Evolutionary conservation across 2,888 invertebrate genomes (phyloP).

Genomic region (Calliphora vomitoria): DNA sequence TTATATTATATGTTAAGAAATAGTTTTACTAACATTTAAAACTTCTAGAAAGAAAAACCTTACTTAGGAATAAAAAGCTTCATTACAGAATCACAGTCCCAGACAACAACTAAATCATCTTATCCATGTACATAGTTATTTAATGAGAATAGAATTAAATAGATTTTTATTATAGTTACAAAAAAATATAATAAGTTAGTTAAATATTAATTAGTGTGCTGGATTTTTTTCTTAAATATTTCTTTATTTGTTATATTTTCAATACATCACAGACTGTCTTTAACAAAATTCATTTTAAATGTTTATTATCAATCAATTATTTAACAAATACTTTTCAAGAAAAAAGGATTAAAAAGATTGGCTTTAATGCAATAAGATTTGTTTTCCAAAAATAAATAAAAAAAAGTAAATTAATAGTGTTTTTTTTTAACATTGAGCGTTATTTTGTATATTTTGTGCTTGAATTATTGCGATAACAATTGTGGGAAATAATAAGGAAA

Average conservation of each 20-base stretch:
- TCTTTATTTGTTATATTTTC: constrained; percentile 64
- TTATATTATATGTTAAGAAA: no score
- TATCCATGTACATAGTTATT: constrained; percentile 13
- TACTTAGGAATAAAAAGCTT: background rate
- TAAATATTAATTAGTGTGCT: constrained; percentile 65
- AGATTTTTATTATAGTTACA: constrained; percentile 48
- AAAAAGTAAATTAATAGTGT: background rate
- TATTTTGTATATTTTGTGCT: constrained; percentile 59
- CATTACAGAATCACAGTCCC: constrained; percentile 37
- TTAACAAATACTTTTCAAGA: constrained; percentile 63
- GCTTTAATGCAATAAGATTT: constrained; percentile 41
- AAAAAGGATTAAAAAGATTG: background rate
- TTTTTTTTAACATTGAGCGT: constrained; percentile 56
- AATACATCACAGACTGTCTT: constrained; percentile 74
- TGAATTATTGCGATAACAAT: constrained; percentile 41
- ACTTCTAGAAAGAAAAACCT: no score
- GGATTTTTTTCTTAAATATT: constrained; percentile 60
- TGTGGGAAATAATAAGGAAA: constrained; percentile 30
- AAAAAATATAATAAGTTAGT: constrained; percentile 47
- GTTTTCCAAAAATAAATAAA: background rate
- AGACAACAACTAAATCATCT: constrained; percentile 30
- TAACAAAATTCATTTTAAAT: constrained; percentile 74
- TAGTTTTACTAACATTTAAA: no score
- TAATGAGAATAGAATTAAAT: constrained; percentile 24
- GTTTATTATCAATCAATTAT: constrained; percentile 71